Evolutionary conservation across 1,140 invertebrate species (phyloP).

Genomic region (Anthonomus grandis): DNA sequence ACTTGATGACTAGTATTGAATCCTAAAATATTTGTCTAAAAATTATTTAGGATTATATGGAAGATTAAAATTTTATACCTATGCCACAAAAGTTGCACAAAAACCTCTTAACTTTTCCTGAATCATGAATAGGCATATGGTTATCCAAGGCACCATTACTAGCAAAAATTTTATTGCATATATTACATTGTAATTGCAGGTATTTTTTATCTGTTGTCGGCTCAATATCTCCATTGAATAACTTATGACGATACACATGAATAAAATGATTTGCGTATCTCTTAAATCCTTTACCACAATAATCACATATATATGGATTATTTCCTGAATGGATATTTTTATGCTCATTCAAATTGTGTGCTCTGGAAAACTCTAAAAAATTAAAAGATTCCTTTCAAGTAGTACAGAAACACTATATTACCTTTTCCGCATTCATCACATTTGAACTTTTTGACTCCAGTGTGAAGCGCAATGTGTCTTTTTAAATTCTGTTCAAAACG

Average conservation of each 20-base stretch:
- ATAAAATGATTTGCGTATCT: constrained; percentile 30
- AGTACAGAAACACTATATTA: background rate
- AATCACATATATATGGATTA: constrained; percentile 65
- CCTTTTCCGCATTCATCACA: constrained; percentile 30
- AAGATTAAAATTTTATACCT: constrained; percentile 7
- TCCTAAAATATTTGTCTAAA: constrained; percentile 8
- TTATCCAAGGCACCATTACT: constrained; percentile 25
- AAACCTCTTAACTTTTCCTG: constrained; percentile 26
- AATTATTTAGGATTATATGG: constrained; percentile 1
- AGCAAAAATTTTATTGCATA: constrained; percentile 30
- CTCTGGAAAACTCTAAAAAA: constrained; percentile 28
- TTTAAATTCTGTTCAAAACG: constrained; percentile 20
- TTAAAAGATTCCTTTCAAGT: background rate
- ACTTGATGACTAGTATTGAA: constrained; percentile 28
- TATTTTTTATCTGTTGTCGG: constrained; percentile 21
- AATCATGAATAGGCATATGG: constrained; percentile 22
- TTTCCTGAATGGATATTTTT: constrained; percentile 77
- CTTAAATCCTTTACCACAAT: constrained; percentile 66
- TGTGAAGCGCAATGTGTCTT: constrained; percentile 26
- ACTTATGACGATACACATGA: constrained; percentile 22
- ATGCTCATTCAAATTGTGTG: constrained; percentile 50
- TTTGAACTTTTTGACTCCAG: constrained; percentile 25
- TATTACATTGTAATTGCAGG: constrained; percentile 23
- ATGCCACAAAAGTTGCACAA: constrained; percentile 33
- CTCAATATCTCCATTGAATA: constrained; percentile 21